Conservation (phyloP, 37 sponge, comb jelly and placozoan species). For the Spongia lamella region DNA sequence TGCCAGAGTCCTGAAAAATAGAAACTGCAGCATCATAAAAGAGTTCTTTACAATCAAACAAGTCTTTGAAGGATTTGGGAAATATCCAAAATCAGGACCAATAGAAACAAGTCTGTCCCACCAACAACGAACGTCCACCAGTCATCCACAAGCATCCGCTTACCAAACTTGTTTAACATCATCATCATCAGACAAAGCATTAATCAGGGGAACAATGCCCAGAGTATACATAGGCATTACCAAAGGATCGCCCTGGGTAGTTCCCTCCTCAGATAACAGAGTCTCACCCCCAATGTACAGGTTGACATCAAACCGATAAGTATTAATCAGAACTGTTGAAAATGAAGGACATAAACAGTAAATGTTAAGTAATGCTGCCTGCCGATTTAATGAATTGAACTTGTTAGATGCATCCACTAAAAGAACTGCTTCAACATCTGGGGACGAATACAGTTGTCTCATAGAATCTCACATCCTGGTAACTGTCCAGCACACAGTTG, state of each 20-base stretch:
- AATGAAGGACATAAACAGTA: background rate
- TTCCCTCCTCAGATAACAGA: too few species aligned
- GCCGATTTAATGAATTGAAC: slow-evolving; percentile 1
- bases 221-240: too few species aligned
- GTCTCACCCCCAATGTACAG: too few species aligned
- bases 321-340: background rate
- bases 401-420: slow-evolving; percentile 9
- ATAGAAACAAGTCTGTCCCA: slow-evolving; percentile 7
- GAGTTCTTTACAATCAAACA: slow-evolving; percentile 26
- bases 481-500: slow-evolving; percentile 24
- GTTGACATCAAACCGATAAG: background rate
- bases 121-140: too few species aligned
- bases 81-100: slow-evolving; percentile 11
- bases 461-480: slow-evolving; percentile 17
- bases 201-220: background rate
- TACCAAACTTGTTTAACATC: background rate
- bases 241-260: too few species aligned
- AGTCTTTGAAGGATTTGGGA: slow-evolving; percentile 7
- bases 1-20: too few species aligned
- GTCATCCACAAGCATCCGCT: background rate
- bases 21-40: too few species aligned
- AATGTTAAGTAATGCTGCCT: background rate
- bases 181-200: background rate
- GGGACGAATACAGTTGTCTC: too few species aligned
- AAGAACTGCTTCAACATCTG: slow-evolving; percentile 1